phyloP scores from a whole-genome alignment of 1,140 invertebrate genomes.

The Lepidurus apus region DNA sequence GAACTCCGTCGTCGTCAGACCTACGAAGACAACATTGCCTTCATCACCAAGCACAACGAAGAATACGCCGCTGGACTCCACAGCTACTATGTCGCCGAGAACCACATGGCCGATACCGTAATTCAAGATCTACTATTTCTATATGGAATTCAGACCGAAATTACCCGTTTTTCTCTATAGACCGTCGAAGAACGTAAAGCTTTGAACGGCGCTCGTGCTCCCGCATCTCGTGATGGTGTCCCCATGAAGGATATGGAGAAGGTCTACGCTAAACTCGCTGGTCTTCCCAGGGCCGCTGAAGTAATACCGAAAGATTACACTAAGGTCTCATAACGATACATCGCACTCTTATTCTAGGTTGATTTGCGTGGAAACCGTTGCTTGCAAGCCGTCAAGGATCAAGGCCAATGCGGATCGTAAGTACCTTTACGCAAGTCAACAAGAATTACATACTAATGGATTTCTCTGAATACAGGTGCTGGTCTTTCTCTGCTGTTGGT shows the following conservation, averaged over 20 bases:
- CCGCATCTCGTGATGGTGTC: neutral
- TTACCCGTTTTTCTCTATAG: neutral
- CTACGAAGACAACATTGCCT: constrained; percentile 55
- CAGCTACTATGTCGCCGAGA: constrained; percentile 16
- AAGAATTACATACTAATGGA: no score
- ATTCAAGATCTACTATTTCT: neutral
- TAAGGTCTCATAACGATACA: neutral
- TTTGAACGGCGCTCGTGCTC: constrained; percentile 1
- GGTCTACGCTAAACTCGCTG: constrained; percentile 13
- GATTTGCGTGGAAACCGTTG: constrained; percentile 47
- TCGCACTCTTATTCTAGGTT: constrained; percentile 35
- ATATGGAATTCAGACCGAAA: neutral
- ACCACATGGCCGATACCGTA: constrained; percentile 26
- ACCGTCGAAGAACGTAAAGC: neutral
- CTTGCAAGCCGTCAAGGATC: constrained; percentile 49
- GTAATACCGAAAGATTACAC: neutral
- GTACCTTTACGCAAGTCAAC: no score
- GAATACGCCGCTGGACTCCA: constrained; percentile 30
- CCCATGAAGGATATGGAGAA: neutral
- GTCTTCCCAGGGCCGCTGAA: neutral
- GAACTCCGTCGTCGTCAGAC: constrained; percentile 44
- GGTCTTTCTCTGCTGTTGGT: no score
- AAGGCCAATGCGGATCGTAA: constrained; percentile 44
- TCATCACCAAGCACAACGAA: constrained; percentile 36
- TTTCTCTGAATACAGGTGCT: no score